Evolutionary conservation across 2,888 invertebrate genomes (phyloP).

Genomic region (Lycaena phlaeas): DNA sequence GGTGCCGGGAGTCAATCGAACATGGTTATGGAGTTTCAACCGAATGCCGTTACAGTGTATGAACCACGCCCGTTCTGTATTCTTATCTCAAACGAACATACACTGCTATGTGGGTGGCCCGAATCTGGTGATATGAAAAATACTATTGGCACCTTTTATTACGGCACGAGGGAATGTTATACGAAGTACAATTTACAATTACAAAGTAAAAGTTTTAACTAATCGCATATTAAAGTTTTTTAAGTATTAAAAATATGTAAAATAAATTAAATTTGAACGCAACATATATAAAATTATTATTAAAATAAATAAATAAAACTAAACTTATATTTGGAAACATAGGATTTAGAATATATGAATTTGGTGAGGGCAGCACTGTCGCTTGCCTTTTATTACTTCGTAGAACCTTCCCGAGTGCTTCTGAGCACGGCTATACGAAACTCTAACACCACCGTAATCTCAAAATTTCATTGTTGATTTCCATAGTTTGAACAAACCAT

Average conservation of each 20-base stretch:
- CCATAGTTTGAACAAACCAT: slow-evolving; percentile 38
- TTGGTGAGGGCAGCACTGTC: neutral
- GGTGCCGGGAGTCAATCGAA: slow-evolving; percentile 25
- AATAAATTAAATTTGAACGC: too few relatives aligned
- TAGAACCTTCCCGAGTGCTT: neutral
- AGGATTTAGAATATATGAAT: neutral
- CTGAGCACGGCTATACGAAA: slow-evolving; percentile 67
- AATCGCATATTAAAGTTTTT: too few relatives aligned
- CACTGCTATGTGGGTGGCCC: slow-evolving; percentile 65
- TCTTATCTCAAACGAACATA: slow-evolving; percentile 30
- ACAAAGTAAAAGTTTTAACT: too few relatives aligned
- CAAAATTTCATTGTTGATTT: slow-evolving; percentile 36
- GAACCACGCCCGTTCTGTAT: slow-evolving; percentile 44
- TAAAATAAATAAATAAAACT: neutral
- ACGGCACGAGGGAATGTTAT: slow-evolving; percentile 24
- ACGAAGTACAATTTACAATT: too few relatives aligned
- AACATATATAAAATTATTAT: neutral
- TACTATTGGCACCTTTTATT: slow-evolving; percentile 55
- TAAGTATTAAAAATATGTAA: too few relatives aligned
- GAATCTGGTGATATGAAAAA: slow-evolving; percentile 57
- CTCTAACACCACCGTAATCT: slow-evolving; percentile 54
- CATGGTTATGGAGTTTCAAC: slow-evolving; percentile 64
- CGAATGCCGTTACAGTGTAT: slow-evolving; percentile 60
- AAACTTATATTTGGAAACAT: neutral
- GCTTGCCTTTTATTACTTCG: slow-evolving; percentile 18